These are phyloP conservation scores for Aspidoscelis tigris DNA, from an alignment of 2,113 vertebrate species.

Conservation along the genomic window DNA sequence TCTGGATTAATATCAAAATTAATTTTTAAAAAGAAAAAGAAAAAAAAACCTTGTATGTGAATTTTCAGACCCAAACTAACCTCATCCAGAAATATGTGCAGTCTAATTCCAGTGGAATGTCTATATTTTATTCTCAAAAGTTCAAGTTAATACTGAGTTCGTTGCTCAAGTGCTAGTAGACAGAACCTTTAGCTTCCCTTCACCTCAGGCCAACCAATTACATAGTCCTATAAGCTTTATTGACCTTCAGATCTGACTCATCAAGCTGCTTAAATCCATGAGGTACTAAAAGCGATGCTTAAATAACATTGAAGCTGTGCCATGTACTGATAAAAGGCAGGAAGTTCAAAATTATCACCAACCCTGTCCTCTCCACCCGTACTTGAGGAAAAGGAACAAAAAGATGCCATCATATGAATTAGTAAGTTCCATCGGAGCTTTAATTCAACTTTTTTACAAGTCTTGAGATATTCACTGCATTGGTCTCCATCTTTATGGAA, in stretches of 20 bases:
- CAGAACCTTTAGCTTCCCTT: conserved; percentile 17
- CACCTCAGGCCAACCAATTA: conserved; percentile 39
- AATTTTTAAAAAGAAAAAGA: neutral
- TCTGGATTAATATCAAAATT: neutral
- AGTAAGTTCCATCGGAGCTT: neutral
- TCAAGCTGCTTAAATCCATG: conserved; percentile 32
- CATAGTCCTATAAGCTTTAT: conserved; percentile 37
- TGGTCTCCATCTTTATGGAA: conserved; percentile 4
- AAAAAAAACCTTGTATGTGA: too few relatives aligned
- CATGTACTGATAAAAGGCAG: conserved; percentile 45
- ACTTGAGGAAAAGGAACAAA: conserved; percentile 13
- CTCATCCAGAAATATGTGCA: conserved; percentile 49
- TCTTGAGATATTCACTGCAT: conserved; percentile 2
- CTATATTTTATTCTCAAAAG: conserved; percentile 18
- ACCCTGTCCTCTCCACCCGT: conserved; percentile 12
- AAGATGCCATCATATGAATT: conserved; percentile 5
- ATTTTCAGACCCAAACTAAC: conserved; percentile 5
- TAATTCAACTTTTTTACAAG: neutral
- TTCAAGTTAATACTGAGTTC: conserved; percentile 25
- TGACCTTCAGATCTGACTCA: conserved; percentile 48
- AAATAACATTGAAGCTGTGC: conserved; percentile 55
- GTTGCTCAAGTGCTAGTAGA: conserved; percentile 51
- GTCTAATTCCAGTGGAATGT: conserved; percentile 28
- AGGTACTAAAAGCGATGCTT: conserved; percentile 53
- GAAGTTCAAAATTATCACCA: conserved; percentile 41